These are phyloP conservation scores for Synanthedon formicaeformis DNA, from an alignment of 2,888 invertebrate genomes.

Conservation along the genomic window DNA sequence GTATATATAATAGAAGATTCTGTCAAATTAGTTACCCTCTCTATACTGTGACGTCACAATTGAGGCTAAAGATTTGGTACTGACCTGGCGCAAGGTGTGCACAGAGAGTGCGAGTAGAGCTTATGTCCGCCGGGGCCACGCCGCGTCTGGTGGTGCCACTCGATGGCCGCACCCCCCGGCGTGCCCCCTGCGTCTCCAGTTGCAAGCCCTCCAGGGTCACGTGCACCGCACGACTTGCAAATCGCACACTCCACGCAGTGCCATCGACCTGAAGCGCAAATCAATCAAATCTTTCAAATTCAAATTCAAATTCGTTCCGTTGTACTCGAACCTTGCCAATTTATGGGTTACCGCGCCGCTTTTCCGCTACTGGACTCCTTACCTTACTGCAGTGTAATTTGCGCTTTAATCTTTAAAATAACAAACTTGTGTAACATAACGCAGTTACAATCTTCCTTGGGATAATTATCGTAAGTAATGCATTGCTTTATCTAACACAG, in stretches of 20 bases:
- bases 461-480: too few species aligned
- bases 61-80: conserved; percentile 12
- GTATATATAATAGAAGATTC: too few species aligned
- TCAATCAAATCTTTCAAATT: not conserved
- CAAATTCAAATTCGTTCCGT: too few species aligned
- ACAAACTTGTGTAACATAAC: too few species aligned
- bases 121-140: conserved; percentile 62
- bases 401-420: too few species aligned
- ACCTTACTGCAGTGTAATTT: too few species aligned
- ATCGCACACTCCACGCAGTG: conserved; percentile 85
- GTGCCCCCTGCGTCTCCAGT: conserved; percentile 9
- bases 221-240: conserved; percentile 74
- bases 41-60: not conserved
- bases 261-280: conserved; percentile 75
- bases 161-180: conserved; percentile 17
- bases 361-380: too few species aligned
- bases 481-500: too few species aligned
- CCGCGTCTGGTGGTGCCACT: conserved; percentile 65
- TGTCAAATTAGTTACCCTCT: too few species aligned
- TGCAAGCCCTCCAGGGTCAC: conserved; percentile 49
- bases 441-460: too few species aligned
- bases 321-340: too few species aligned
- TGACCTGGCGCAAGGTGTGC: conserved; percentile 78
- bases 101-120: conserved; percentile 72
- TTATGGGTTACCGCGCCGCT: too few species aligned